Conservation (phyloP, 2,113 vertebrate species). For the Coracopsis vasa region DNA sequence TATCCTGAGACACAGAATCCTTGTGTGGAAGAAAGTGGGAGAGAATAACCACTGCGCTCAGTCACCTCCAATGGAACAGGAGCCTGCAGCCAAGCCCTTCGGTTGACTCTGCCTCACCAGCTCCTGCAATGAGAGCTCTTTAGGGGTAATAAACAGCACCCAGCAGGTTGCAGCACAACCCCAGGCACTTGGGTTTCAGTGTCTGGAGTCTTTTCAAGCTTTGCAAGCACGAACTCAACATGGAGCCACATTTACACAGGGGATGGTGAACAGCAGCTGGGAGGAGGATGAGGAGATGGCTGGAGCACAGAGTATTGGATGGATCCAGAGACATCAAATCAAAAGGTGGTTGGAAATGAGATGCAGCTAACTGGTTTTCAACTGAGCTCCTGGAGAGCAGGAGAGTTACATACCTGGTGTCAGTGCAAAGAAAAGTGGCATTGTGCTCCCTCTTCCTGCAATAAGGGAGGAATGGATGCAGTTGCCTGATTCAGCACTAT, state of each 20-base stretch:
- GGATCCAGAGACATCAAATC: neutral
- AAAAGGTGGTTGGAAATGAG: neutral
- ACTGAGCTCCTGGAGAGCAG: neutral
- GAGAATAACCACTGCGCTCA: neutral
- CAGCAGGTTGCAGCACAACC: neutral
- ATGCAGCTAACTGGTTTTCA: neutral
- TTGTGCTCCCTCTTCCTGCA: neutral
- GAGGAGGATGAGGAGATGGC: neutral
- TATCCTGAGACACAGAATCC: neutral
- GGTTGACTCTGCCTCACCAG: neutral
- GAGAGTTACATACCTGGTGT: neutral
- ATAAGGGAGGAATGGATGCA: neutral
- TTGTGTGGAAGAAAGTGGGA: accelerated
- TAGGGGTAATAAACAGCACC: neutral
- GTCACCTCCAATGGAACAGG: neutral
- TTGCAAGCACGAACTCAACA: accelerated
- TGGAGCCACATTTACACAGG: neutral
- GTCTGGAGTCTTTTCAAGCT: neutral
- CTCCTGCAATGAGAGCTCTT: neutral
- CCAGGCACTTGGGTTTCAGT: neutral
- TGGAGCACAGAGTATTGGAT: accelerated
- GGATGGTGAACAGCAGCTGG: neutral
- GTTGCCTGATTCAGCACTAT: neutral
- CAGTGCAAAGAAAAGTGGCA: neutral
- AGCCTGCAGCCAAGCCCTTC: neutral